phyloP scores from a whole-genome alignment of 2,113 vertebrate genomes.

The human region GRCh38 chr5:22815001-22815500 shows the following conservation, averaged over 20 bases:
- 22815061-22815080: not conserved
- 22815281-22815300: not conserved
- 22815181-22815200: not conserved
- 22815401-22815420: not conserved
- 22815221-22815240: not conserved
- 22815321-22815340: not conserved
- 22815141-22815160: not conserved
- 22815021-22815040: not conserved
- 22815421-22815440: not conserved
- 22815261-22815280: not conserved
- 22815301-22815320: not conserved
- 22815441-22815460: not conserved
- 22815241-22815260: not conserved
- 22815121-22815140: not conserved
- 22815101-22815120: not conserved
- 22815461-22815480: not conserved
- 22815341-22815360: not conserved
- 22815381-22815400: not conserved
- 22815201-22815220: not conserved
- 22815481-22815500: rapidly evolving
- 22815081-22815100: not conserved
- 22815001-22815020: constrained; percentile 6
- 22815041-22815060: not conserved
- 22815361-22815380: not conserved
- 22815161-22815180: not conserved